phyloP scores from a whole-genome alignment of 2,113 vertebrate species.

The Myotis lucifugus region DNA sequence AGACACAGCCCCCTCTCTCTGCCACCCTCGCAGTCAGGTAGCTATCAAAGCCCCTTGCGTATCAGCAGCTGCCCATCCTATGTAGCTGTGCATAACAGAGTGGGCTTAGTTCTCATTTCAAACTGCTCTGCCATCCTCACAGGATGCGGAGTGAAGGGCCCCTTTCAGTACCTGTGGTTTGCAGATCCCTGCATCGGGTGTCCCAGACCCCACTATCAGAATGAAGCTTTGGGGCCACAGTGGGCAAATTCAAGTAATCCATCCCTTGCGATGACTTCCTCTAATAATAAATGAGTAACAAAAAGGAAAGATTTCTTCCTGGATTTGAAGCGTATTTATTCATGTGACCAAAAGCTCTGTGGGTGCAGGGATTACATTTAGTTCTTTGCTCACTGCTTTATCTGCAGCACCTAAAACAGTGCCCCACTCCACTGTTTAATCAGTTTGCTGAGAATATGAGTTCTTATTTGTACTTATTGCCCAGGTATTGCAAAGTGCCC shows the following conservation, averaged over 20 bases:
- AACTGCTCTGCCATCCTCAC: not conserved
- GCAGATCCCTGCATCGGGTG: not conserved
- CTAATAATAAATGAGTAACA: not conserved
- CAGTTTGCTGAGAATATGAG: not conserved
- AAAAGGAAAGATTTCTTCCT: not conserved
- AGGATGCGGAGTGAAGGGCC: not conserved
- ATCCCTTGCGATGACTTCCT: not conserved
- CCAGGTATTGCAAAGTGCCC: not conserved
- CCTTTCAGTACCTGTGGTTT: not conserved
- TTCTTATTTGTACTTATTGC: not conserved
- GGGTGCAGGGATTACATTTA: not conserved
- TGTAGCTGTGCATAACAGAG: accelerated
- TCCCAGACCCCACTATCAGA: not conserved
- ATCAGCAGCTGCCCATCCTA: accelerated
- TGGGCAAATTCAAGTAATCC: not conserved
- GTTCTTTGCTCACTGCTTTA: not conserved
- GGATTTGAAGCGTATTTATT: not conserved
- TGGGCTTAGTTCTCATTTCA: not conserved
- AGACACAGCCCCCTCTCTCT: not conserved
- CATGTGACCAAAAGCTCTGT: not conserved
- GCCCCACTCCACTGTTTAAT: no score
- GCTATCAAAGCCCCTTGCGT: not conserved
- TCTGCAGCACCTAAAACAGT: not conserved
- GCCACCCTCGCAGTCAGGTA: accelerated
- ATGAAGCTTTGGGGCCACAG: not conserved